phyloP scores from a whole-genome alignment of 37 sponge, comb jelly and placozoan genomes.

The Bolinopsis microptera region DNA sequence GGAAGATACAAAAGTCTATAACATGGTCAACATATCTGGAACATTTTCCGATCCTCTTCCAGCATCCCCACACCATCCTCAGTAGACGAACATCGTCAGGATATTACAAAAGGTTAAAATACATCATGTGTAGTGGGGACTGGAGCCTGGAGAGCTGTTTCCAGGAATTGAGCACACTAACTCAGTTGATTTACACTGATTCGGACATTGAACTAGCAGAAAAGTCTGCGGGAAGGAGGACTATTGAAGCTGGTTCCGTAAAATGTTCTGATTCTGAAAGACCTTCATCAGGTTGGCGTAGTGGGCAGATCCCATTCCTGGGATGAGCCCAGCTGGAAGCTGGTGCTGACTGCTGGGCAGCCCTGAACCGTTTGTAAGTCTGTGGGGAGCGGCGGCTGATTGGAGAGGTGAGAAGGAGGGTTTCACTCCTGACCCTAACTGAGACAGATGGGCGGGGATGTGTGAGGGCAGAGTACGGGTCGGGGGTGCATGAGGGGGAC shows the following conservation, averaged over 20 bases:
- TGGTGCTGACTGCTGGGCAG: slow-evolving; percentile 11
- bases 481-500: not conserved
- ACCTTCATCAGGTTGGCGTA: slow-evolving; percentile 39
- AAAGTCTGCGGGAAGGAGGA: not conserved
- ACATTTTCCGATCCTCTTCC: no score
- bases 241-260: slow-evolving; percentile 24
- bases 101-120: not conserved
- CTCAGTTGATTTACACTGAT: not conserved
- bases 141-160: no score
- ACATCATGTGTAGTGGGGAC: not conserved
- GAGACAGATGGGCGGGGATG: slow-evolving; percentile 49
- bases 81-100: not conserved
- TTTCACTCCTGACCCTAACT: not conserved
- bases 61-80: not conserved
- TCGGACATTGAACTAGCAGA: not conserved
- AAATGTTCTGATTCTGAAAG: slow-evolving; percentile 41
- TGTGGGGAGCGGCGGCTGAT: not conserved
- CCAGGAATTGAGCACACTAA: no score
- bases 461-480: not conserved
- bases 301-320: not conserved
- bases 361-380: not conserved
- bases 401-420: slow-evolving; percentile 58
- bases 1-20: not conserved
- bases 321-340: slow-evolving; percentile 33
- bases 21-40: not conserved